Percentiles rank a stretch among this genome's conserved stretches.
Conservation (phyloP, 2,113 vertebrate genomes). For the Mugil cephalus region DNA sequence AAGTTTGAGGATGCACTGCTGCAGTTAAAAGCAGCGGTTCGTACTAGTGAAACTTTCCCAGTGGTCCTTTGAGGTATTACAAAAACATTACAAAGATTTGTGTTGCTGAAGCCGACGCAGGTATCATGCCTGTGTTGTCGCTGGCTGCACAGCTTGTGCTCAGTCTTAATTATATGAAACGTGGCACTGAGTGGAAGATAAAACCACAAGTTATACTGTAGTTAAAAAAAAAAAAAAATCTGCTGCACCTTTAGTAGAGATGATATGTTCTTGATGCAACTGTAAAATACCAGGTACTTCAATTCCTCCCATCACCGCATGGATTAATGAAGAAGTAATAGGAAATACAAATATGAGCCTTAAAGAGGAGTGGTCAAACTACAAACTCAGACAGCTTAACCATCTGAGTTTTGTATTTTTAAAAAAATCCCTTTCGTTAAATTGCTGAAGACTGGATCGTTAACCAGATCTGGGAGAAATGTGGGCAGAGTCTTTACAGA, state of each 20-base stretch:
- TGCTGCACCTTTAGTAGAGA: too few species aligned
- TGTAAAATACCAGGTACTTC: too few species aligned
- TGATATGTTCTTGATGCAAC: too few species aligned
- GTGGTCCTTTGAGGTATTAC: slow-evolving; percentile 20
- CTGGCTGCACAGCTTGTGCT: neutral
- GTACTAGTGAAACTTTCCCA: neutral
- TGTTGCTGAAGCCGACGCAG: neutral
- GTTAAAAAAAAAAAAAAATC: too few species aligned
- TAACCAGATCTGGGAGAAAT: neutral
- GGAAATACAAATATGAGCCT: neutral
- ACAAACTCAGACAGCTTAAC: too few species aligned
- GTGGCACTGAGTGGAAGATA: neutral
- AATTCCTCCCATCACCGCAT: neutral
- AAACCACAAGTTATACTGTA: slow-evolving; percentile 8
- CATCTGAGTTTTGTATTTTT: too few species aligned
- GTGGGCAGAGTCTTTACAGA: slow-evolving; percentile 19
- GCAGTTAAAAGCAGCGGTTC: neutral
- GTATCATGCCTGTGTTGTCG: neutral
- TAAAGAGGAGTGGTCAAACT: too few species aligned
- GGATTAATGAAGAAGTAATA: neutral
- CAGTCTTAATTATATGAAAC: neutral
- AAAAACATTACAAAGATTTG: neutral
- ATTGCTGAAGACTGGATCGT: neutral
- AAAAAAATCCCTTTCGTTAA: too few species aligned
- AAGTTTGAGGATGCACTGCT: neutral